phyloP scores from a whole-genome alignment of 1,140 invertebrate species.

The Monochamus saltuarius region DNA sequence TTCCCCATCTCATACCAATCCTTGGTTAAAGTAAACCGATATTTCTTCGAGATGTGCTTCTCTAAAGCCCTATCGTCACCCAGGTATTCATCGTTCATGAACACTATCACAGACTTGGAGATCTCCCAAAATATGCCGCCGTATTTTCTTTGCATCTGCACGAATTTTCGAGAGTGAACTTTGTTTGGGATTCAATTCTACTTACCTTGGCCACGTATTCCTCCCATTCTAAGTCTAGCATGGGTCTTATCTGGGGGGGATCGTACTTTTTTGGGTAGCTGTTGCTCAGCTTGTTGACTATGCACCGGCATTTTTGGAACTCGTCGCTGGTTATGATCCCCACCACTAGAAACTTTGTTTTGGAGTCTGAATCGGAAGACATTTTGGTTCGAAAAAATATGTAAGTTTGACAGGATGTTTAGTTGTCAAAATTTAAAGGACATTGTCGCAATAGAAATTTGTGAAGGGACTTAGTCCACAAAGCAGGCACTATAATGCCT shows the following conservation, averaged over 20 bases:
- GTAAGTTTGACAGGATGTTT: too few relatives aligned
- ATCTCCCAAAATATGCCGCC: slow-evolving; percentile 34
- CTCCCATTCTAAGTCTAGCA: slow-evolving; percentile 46
- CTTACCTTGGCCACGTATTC: slow-evolving; percentile 38
- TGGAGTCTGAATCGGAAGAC: too few relatives aligned
- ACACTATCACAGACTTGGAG: slow-evolving; percentile 48
- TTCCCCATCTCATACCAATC: slow-evolving; percentile 52
- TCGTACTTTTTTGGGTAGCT: slow-evolving; percentile 36
- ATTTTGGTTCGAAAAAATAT: too few relatives aligned
- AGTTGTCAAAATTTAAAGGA: too few relatives aligned
- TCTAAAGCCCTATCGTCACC: slow-evolving; percentile 53
- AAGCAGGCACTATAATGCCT: too few relatives aligned
- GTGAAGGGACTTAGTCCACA: too few relatives aligned
- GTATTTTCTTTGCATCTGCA: slow-evolving; percentile 25
- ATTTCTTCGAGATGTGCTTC: slow-evolving; percentile 50
- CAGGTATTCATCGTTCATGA: slow-evolving; percentile 52
- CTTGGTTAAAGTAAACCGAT: slow-evolving; percentile 46
- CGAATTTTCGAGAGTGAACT: background rate
- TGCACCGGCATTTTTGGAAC: slow-evolving; percentile 41
- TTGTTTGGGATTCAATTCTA: background rate
- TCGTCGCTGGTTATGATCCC: slow-evolving; percentile 33
- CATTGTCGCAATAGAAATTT: too few relatives aligned
- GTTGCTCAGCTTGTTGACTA: slow-evolving; percentile 32
- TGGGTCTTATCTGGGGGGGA: slow-evolving; percentile 36
- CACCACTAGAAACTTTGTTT: slow-evolving; percentile 30